Evolutionary conservation across 2,113 vertebrate species (phyloP).

Genomic region (Larimichthys crocea): DNA sequence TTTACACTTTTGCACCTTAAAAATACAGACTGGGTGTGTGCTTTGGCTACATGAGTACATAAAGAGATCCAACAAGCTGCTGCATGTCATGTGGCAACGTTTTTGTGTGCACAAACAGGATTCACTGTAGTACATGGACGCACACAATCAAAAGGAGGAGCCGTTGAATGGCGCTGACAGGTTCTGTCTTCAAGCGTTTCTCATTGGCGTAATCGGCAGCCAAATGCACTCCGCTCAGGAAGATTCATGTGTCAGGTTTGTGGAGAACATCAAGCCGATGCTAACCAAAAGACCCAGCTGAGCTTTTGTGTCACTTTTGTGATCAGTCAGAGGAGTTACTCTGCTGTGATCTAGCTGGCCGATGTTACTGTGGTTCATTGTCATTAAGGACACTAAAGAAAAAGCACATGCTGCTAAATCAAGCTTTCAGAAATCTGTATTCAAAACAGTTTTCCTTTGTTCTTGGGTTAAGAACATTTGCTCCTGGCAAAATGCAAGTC

Average conservation of each 20-base stretch:
- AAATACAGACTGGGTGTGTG: not conserved
- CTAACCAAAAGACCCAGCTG: not conserved
- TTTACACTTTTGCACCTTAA: not conserved
- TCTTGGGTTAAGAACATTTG: not conserved
- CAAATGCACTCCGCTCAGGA: not conserved
- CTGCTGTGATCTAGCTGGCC: conserved; percentile 1
- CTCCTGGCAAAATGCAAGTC: not conserved
- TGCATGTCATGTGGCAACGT: conserved; percentile 18
- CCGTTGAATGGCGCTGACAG: not conserved
- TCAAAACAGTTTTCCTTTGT: not conserved
- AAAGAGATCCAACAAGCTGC: conserved; percentile 32
- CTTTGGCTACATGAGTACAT: not conserved
- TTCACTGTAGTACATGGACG: not conserved
- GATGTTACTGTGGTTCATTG: conserved; percentile 3
- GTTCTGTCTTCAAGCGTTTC: conserved; percentile 28
- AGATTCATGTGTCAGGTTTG: conserved; percentile 10
- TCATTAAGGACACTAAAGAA: not conserved
- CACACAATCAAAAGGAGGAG: conserved; percentile 1
- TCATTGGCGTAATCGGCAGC: not conserved
- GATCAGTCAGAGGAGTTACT: not conserved
- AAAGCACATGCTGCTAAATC: not conserved
- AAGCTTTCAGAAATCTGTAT: not conserved
- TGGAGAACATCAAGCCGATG: not conserved
- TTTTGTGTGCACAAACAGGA: conserved; percentile 4
- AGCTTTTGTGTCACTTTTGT: not conserved